phyloP scores from a whole-genome alignment of 1,140 invertebrate genomes.

The Steinernema khuongi region DNA sequence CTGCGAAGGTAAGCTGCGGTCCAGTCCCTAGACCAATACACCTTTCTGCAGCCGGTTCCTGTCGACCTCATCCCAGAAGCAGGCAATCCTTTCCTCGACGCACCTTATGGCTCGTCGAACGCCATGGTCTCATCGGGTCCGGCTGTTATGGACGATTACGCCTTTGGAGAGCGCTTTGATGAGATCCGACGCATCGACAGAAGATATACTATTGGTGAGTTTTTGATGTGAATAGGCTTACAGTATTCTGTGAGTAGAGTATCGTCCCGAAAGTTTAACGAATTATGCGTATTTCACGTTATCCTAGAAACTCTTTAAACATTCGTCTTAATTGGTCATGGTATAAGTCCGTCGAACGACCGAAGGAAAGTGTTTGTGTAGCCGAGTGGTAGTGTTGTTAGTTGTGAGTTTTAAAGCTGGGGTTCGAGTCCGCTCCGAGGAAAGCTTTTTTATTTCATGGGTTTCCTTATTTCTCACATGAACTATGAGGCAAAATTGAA shows the following conservation, averaged over 20 bases:
- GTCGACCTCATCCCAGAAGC: conserved; percentile 24
- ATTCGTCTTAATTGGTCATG: too few species aligned
- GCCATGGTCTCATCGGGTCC: conserved; percentile 29
- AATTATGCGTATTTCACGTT: too few species aligned
- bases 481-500: too few species aligned
- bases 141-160: conserved; percentile 43
- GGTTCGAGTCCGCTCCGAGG: too few species aligned
- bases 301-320: too few species aligned
- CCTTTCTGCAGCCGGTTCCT: conserved; percentile 8
- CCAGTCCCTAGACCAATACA: not conserved
- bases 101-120: conserved; percentile 41
- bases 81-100: conserved; percentile 21
- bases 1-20: conserved; percentile 6
- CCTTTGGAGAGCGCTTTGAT: conserved; percentile 49
- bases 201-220: conserved; percentile 38
- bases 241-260: not conserved
- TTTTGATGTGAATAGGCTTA: not conserved
- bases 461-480: too few species aligned
- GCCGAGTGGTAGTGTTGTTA: too few species aligned
- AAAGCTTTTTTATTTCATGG: too few species aligned
- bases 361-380: too few species aligned
- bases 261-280: too few species aligned
- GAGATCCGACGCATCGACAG: conserved; percentile 46
- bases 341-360: too few species aligned
- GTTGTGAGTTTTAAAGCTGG: too few species aligned